These are phyloP conservation scores for Alosa alosa DNA, from an alignment of 2,113 vertebrate genomes.

Conservation along the genomic window DNA sequence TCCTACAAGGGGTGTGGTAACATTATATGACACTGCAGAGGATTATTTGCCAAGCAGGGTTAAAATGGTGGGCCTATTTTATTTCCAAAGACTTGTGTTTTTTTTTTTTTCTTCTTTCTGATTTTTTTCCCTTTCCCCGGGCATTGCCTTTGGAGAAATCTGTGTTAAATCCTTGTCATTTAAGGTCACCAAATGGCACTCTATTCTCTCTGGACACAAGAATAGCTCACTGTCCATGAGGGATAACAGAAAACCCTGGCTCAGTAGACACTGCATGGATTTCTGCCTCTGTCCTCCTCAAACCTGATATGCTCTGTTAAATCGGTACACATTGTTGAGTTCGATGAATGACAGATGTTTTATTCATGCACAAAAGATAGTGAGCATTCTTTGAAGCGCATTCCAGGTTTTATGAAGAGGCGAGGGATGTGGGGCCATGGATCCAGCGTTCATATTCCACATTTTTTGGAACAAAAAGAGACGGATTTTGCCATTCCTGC, in stretches of 20 bases:
- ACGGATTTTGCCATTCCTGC: constrained; percentile 53
- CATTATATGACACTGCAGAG: neutral
- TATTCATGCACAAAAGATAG: constrained; percentile 64
- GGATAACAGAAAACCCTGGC: constrained; percentile 33
- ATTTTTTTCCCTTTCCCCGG: no score
- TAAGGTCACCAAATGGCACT: neutral
- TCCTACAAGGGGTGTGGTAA: neutral
- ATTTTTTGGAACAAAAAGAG: constrained; percentile 55
- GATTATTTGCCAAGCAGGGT: neutral
- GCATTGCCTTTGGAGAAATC: neutral
- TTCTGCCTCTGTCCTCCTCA: constrained; percentile 39
- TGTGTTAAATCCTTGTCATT: constrained; percentile 1
- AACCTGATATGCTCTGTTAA: constrained; percentile 56
- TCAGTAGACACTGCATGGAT: constrained; percentile 41
- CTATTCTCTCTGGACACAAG: neutral
- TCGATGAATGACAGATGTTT: constrained; percentile 70
- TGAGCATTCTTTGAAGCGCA: constrained; percentile 66
- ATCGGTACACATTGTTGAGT: constrained; percentile 57
- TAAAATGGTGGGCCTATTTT: neutral
- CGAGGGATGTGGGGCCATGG: constrained; percentile 41
- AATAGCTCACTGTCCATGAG: constrained; percentile 28
- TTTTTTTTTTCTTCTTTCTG: no score
- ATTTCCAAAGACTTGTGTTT: neutral
- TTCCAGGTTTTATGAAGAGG: constrained; percentile 72
- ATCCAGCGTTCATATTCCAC: constrained; percentile 45